Conservation (phyloP, 2,113 vertebrate genomes). For the Ovibos moschatus region DNA sequence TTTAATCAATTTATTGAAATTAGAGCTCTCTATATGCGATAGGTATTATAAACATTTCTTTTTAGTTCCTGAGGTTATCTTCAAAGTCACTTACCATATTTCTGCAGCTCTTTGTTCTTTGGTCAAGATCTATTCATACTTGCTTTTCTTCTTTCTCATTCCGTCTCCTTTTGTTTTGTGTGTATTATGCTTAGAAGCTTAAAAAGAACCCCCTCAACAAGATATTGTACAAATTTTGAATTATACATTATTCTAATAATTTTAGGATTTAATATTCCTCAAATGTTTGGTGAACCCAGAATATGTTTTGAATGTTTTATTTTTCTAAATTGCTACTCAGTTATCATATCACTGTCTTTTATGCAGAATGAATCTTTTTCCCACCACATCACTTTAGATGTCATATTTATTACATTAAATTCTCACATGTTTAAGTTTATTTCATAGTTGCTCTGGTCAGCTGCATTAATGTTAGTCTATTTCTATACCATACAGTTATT, state of each 20-base stretch:
- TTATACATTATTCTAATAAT: not conserved
- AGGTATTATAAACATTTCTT: not conserved
- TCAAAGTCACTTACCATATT: not conserved
- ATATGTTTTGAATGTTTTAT: not conserved
- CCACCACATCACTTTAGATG: not conserved
- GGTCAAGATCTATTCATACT: not conserved
- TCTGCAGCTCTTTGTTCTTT: not conserved
- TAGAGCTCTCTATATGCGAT: not conserved
- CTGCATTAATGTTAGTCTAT: not conserved
- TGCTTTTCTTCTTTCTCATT: not conserved
- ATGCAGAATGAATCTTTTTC: not conserved
- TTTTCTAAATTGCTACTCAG: not conserved
- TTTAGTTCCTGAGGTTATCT: not conserved
- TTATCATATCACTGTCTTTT: not conserved
- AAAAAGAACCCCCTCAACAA: not conserved
- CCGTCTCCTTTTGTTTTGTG: not conserved
- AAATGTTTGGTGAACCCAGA: not conserved
- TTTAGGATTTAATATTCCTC: not conserved
- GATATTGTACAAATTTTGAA: not conserved
- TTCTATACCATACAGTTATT: not conserved
- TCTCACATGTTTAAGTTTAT: not conserved
- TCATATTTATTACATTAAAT: not conserved
- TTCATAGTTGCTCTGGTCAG: not conserved
- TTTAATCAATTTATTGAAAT: not conserved
- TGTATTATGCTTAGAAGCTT: not conserved